Conservation (phyloP, 2,113 vertebrate genomes). For the Bufo gargarizans region DNA sequence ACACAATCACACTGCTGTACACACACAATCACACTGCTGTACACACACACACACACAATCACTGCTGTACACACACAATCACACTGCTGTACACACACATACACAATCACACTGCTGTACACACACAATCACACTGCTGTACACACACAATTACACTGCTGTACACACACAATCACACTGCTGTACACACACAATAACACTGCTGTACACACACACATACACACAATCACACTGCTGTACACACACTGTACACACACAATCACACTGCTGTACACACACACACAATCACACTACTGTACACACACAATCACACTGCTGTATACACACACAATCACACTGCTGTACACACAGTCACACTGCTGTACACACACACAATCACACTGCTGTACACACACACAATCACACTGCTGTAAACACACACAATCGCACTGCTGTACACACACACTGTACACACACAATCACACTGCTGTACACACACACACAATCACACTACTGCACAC, state of each 20-base stretch:
- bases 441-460: neutral
- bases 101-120: neutral
- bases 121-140: neutral
- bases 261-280: no score
- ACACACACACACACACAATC: no score
- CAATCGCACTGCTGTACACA: neutral
- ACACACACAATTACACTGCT: neutral
- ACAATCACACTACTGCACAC: neutral
- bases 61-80: no score
- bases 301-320: neutral
- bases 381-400: no score
- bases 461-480: neutral
- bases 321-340: no score
- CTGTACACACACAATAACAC: neutral
- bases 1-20: neutral
- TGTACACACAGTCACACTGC: no score
- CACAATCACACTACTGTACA: neutral
- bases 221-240: neutral
- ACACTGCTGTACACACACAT: no score
- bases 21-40: no score
- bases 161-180: neutral
- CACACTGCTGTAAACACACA: neutral
- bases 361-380: no score
- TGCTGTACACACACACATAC: no score
- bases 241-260: neutral